These are phyloP conservation scores for Lucilia sericata DNA, from an alignment of 1,140 invertebrate genomes.

Conservation along the genomic window DNA sequence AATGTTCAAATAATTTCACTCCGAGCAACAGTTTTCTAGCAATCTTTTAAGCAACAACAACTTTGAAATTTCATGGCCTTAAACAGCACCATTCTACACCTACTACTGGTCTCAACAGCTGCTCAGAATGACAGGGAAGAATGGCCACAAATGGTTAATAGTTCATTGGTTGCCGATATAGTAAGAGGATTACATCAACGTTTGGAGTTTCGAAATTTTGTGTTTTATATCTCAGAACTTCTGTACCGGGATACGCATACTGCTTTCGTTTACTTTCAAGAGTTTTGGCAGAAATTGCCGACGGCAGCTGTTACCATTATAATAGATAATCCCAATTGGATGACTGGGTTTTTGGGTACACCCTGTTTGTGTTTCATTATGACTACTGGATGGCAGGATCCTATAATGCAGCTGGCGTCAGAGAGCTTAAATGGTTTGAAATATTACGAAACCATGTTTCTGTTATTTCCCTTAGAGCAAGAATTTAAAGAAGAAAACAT, in stretches of 20 bases:
- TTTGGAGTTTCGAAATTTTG: background rate
- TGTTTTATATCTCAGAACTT: background rate
- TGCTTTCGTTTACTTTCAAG: background rate
- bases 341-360: constrained; percentile 54
- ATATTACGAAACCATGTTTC: constrained; percentile 58
- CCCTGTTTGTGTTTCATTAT: constrained; percentile 57
- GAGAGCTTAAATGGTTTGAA: constrained; percentile 50
- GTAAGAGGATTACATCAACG: background rate
- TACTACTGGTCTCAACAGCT: background rate
- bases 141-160: background rate
- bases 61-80: background rate
- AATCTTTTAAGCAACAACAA: too few relatives aligned
- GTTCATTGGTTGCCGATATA: background rate
- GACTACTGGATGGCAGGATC: constrained; percentile 54
- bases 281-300: background rate
- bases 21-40: too few relatives aligned
- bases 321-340: background rate
- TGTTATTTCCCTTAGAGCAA: constrained; percentile 52
- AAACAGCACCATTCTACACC: background rate
- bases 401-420: constrained; percentile 60
- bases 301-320: background rate
- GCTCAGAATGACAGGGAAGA: background rate
- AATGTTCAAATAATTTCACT: too few relatives aligned
- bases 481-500: constrained; percentile 45
- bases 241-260: background rate